Evolutionary conservation across 1,140 invertebrate species (phyloP).

Genomic region (Metopolophium dirhodum): DNA sequence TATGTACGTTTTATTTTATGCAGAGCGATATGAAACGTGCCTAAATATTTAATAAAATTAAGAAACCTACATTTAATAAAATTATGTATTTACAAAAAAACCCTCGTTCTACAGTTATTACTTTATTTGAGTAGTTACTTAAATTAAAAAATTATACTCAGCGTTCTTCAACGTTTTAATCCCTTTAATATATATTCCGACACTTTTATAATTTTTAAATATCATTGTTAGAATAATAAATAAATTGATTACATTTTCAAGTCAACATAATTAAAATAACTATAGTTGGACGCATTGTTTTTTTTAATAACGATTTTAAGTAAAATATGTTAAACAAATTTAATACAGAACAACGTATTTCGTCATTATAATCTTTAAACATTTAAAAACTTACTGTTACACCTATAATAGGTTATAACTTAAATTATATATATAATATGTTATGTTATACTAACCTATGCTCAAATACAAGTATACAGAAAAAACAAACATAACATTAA

Average conservation of each 20-base stretch:
- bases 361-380: neutral
- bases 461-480: neutral
- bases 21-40: too few species aligned
- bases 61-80: too few species aligned
- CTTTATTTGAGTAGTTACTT: too few species aligned
- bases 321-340: neutral
- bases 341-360: neutral
- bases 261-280: neutral
- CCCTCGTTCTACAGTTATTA: too few species aligned
- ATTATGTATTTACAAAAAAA: too few species aligned
- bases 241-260: neutral
- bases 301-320: neutral
- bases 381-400: neutral
- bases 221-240: neutral
- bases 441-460: slow-evolving; percentile 15
- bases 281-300: neutral
- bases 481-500: neutral
- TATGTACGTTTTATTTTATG: too few species aligned
- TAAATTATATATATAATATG: neutral
- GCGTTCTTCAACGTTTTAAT: neutral
- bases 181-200: neutral
- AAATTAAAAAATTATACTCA: too few species aligned
- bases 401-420: neutral
- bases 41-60: too few species aligned
- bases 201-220: neutral